Evolutionary conservation across 2,113 vertebrate genomes (phyloP), one percentile per base, ranked within the genome.

Genomic region (Callipepla squamata): DNA sequence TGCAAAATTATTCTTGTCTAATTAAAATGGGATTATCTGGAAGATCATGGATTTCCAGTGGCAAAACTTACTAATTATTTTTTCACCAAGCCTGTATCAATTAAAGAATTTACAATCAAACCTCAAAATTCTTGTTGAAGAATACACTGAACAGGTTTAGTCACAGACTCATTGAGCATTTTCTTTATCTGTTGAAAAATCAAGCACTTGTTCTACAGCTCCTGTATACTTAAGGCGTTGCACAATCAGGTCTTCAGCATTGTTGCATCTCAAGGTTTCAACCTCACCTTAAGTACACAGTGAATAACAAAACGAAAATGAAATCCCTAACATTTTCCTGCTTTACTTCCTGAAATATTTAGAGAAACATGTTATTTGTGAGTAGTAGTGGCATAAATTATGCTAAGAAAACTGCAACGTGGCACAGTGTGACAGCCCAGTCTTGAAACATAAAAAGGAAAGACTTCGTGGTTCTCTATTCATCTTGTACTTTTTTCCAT

Each of bases 241-340:
- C 50, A 61, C 74, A 72, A 1, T n/a, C 67, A 84, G 34, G 34
- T 40, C 81, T 84, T 62, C 57, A 59, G 2, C 0, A 0, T 36
- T 21, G 36, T 11, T 40, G 48, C 28, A 66, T 61, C 73, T 87
- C 57, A 9, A 69, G 65, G 87, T 90, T 80, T 81, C 73, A 90
- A 67, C 89, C 82, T 92, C 88, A 85, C 80, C 92, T 89, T 94
- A 82, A 81, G 87, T 74, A 93, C 93, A 85, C 2, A 89, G 32
- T 7, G 1, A 90, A 47, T 75, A 80, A 63, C 57, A 59, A 81
- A 80, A 18, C 22, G n/a, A 66, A 87, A 95, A 82, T 51, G 50
- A 90, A 19, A 53, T 68, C 18, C 50, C 16, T 25, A 77, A 36
- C 3, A 26, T 7, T 74, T 92, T 79, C 12, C n/a, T 75, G 25